Percentiles rank a stretch among this genome's conserved stretches.
These are phyloP conservation scores for Oligia strigilis DNA, from an alignment of 2,888 invertebrate genomes.

Conservation along the genomic window DNA sequence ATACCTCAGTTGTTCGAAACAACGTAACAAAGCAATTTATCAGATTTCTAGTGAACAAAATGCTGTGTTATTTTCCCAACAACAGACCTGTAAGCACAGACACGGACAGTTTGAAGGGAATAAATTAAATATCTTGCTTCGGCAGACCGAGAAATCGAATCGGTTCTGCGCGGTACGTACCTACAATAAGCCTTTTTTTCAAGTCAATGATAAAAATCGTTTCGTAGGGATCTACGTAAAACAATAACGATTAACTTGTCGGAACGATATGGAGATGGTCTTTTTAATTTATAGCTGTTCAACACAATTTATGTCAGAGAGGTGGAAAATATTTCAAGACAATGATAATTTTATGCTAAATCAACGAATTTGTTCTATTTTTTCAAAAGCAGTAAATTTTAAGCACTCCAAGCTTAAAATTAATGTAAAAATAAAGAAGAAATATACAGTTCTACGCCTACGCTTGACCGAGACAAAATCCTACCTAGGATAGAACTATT, in stretches of 20 bases:
- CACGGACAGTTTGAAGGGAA: slow-evolving; percentile 63
- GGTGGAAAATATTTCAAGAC: neutral
- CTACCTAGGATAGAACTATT: too few species aligned
- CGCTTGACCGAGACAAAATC: neutral
- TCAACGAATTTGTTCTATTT: neutral
- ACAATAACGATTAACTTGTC: neutral
- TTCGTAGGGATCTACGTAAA: slow-evolving; percentile 17
- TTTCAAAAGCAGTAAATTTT: neutral
- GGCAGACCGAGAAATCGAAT: slow-evolving; percentile 71
- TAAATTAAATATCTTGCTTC: slow-evolving; percentile 71
- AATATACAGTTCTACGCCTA: neutral
- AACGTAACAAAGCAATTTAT: slow-evolving; percentile 52
- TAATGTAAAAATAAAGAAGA: too few species aligned
- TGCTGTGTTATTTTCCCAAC: slow-evolving; percentile 46
- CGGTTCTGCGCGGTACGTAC: slow-evolving; percentile 48
- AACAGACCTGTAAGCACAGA: slow-evolving; percentile 51
- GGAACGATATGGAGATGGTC: neutral
- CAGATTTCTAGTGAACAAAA: slow-evolving; percentile 48
- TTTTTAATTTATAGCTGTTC: neutral
- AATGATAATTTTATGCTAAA: neutral
- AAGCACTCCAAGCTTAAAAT: too few species aligned
- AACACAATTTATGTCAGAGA: neutral
- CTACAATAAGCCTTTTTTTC: slow-evolving; percentile 55
- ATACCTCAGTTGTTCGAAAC: slow-evolving; percentile 32
- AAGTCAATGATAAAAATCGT: slow-evolving; percentile 59